Percentiles rank a stretch among this genome's conserved stretches.
Evolutionary conservation across 2,888 invertebrate species (phyloP).

Genomic region (Lamproptera curius): DNA sequence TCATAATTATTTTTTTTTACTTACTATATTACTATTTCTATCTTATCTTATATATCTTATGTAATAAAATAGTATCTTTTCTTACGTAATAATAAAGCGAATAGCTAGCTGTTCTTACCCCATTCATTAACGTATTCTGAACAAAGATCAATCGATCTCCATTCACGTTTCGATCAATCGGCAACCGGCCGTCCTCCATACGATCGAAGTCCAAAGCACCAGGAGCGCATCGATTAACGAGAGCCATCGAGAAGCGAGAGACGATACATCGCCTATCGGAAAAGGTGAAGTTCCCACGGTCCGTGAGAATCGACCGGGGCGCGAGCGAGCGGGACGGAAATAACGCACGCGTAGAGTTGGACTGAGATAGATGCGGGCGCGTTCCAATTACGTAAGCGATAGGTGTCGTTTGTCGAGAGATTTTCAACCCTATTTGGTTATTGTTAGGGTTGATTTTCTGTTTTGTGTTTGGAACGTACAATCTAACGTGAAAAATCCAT

Average conservation of each 20-base stretch:
- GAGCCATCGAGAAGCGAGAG: slow-evolving; percentile 38
- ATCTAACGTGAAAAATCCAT: neutral
- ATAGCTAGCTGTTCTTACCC: no score
- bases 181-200: slow-evolving; percentile 6
- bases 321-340: neutral
- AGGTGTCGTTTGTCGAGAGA: slow-evolving; percentile 23
- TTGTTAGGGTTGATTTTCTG: slow-evolving; percentile 21
- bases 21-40: no score
- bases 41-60: no score
- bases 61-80: no score
- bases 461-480: neutral
- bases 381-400: slow-evolving; percentile 33
- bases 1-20: no score
- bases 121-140: neutral
- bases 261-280: slow-evolving; percentile 39
- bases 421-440: slow-evolving; percentile 15
- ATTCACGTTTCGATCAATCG: no score
- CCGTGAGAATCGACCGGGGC: slow-evolving; percentile 38
- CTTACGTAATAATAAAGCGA: no score
- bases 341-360: slow-evolving; percentile 4
- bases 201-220: slow-evolving; percentile 21
- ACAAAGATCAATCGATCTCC: neutral
- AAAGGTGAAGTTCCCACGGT: slow-evolving; percentile 53
- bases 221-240: slow-evolving; percentile 29
- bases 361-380: slow-evolving; percentile 17